Evolutionary conservation across 2,797 vertebrate species (phyloP).

Genomic region (Streptopelia turtur): DNA sequence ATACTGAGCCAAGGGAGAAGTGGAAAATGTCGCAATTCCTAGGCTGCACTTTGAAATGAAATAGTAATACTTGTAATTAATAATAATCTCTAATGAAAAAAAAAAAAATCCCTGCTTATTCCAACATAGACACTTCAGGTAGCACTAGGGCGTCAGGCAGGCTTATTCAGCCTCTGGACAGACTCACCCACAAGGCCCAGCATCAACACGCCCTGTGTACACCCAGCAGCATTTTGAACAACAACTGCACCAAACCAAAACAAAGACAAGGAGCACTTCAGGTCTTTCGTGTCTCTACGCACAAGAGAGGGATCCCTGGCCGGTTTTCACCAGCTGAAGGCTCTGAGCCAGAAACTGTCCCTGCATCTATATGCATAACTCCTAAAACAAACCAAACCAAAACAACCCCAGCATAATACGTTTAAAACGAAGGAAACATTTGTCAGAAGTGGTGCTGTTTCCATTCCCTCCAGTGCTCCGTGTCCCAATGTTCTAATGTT

Average conservation of each 20-base stretch:
- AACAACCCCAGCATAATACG: not conserved
- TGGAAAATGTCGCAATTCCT: slow-evolving; percentile 27
- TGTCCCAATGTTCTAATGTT: not conserved
- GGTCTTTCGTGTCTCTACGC: not conserved
- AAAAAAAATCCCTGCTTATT: not conserved
- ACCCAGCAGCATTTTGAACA: not conserved
- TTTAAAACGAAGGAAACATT: not conserved
- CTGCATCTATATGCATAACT: not conserved
- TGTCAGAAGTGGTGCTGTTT: slow-evolving; percentile 16
- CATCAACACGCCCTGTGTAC: slow-evolving; percentile 26
- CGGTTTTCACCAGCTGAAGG: not conserved
- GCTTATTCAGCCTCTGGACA: slow-evolving; percentile 46
- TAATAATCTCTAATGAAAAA: not conserved
- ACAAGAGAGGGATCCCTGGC: not conserved
- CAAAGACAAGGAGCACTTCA: not conserved
- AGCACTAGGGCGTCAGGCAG: slow-evolving; percentile 24
- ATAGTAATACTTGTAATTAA: slow-evolving; percentile 34
- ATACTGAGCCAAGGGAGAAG: not conserved
- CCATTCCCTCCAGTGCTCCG: not conserved
- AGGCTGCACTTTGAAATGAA: slow-evolving; percentile 14
- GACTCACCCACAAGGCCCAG: slow-evolving; percentile 21
- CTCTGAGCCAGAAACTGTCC: not conserved
- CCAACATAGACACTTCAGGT: not conserved
- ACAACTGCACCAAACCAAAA: slow-evolving; percentile 24
- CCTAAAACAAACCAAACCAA: not conserved